Base-by-base conservation (phyloP, 2,888 invertebrate species). In the Eupeodes latifasciatus region DNA sequence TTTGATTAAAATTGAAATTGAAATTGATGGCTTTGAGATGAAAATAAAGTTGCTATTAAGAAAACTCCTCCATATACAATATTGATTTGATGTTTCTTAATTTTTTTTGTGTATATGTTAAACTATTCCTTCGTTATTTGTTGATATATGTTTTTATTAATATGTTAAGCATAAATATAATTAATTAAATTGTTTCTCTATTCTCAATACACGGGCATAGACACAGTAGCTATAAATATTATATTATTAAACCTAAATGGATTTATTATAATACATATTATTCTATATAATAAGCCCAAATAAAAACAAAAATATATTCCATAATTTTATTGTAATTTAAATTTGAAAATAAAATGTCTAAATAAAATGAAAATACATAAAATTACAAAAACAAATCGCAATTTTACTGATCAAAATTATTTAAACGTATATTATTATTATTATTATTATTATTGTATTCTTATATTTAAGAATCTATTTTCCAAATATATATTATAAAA, bases 281-380 rank as follows among this genome's bases (percentile, higher is more conserved):
- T 62, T 62, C 40, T 59, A 59, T 72, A 59, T 44, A 19, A 85
- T 78, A 85, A 62, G 81, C 77, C 85, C 81, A 76, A 77, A 27
- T n/a, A 19, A 27, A 57, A 27, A 27, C 27, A 27, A 59, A 81
- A 86, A 57, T 79, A 79, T 88, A 88, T 84, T 85, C 85, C 88
- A 88, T 88, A 85, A 85, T 85, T 88, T 72, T 85, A 85, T 81
- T 81, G 81, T 85, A 81, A 78, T 88, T 87, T 85, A 66, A 85
- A 88, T 78, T 88, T 84, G 66, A 87, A 81, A 81, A 74, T 61
- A 36, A 81, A 74, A 79, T 69, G 36, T 69, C 57, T 77, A 34
- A 76, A 62, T 53, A 44, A 47, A 59, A 36, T 27, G 4, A 44
- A 71, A 44, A 44, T 16, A 71, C 51, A 67, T 66, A 82, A 57